Conservation (phyloP, 2,888 invertebrate species). For the Mesochorus sp. region DNA sequence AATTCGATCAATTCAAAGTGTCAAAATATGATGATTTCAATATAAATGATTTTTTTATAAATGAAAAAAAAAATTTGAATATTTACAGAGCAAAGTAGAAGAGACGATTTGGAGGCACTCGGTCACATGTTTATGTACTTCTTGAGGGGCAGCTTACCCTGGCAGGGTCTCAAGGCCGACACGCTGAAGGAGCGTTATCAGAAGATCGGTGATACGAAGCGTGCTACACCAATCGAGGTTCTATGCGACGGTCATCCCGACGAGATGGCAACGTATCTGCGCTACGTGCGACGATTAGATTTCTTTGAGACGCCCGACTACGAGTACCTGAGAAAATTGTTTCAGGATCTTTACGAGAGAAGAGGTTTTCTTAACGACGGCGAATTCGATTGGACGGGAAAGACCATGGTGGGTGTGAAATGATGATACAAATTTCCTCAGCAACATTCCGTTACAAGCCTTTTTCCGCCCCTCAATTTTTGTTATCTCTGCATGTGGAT, state of each 20-base stretch:
- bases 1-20: no score
- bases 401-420: slow-evolving; percentile 84
- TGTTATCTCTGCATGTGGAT: slow-evolving; percentile 53
- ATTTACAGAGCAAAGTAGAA: slow-evolving; percentile 95
- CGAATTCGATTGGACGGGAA: slow-evolving; percentile 98
- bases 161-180: slow-evolving; percentile 99
- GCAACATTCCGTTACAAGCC: slow-evolving; percentile 19
- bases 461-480: slow-evolving; percentile 12
- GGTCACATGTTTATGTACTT: slow-evolving; percentile 99
- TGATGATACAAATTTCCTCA: slow-evolving; percentile 52
- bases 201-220: slow-evolving; percentile 99
- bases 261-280: slow-evolving; percentile 98
- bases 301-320: slow-evolving; percentile 99
- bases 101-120: slow-evolving; percentile 99
- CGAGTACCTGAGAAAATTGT: slow-evolving; percentile 98
- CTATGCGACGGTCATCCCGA: slow-evolving; percentile 94
- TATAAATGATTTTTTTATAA: no score
- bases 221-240: slow-evolving; percentile 98
- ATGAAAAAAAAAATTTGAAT: no score
- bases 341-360: slow-evolving; percentile 95
- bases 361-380: slow-evolving; percentile 94
- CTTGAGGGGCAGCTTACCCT: slow-evolving; percentile 98
- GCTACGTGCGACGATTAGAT: slow-evolving; percentile 98
- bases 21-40: no score
- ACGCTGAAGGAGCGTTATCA: slow-evolving; percentile 99